Evolutionary conservation across 2,888 invertebrate genomes (phyloP).

Genomic region (Lymantria monacha): DNA sequence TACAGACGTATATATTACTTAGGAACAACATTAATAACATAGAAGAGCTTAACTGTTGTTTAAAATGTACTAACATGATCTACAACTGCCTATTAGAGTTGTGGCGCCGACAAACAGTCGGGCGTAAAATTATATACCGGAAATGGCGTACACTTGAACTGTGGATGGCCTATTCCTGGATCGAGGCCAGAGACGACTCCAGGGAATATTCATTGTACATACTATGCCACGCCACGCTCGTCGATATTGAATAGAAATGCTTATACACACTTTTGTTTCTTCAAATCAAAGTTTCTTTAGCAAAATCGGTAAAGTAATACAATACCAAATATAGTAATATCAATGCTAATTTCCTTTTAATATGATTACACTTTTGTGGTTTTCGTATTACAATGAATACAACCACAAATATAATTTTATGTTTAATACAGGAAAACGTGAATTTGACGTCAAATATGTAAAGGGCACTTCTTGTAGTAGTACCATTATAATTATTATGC

Average conservation of each 20-base stretch:
- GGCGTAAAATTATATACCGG: slow-evolving; percentile 51
- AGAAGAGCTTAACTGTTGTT: slow-evolving; percentile 5
- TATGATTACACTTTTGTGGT: not conserved
- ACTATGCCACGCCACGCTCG: slow-evolving; percentile 7
- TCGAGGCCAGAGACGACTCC: slow-evolving; percentile 50
- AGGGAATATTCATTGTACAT: slow-evolving; percentile 22
- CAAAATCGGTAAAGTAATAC: not conserved
- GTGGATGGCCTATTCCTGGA: slow-evolving; percentile 66
- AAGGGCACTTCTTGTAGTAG: not conserved
- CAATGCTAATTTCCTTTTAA: not conserved
- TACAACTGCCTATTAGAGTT: slow-evolving; percentile 22
- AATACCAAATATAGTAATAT: not conserved
- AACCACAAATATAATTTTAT: not conserved
- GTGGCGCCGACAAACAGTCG: slow-evolving; percentile 44
- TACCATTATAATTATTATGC: not conserved
- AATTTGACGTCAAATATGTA: not conserved
- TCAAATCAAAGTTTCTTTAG: not conserved
- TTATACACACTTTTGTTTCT: not conserved
- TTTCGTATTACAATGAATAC: not conserved
- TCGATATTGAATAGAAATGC: not conserved
- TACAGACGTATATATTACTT: not conserved
- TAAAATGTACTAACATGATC: slow-evolving; percentile 18
- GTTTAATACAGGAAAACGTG: not conserved
- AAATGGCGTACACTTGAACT: slow-evolving; percentile 72
- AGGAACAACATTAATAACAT: slow-evolving; percentile 9